Conservation (phyloP, 2,113 vertebrate species). For the Vimba vimba region DNA sequence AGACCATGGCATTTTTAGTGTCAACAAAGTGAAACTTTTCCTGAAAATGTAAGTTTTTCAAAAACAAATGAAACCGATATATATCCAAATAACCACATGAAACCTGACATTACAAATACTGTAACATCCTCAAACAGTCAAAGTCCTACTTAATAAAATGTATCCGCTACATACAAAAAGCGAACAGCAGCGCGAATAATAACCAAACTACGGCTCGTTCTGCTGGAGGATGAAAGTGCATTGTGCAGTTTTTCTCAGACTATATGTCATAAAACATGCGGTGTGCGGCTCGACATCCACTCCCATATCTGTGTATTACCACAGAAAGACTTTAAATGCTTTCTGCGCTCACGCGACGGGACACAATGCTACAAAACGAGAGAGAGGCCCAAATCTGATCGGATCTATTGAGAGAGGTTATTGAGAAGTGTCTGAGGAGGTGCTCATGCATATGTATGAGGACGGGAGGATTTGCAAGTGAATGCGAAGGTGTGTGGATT, state of each 20-base stretch:
- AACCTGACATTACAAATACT: not conserved
- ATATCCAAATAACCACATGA: not conserved
- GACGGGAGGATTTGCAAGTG: conserved; percentile 86
- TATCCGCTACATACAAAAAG: not conserved
- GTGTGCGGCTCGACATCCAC: conserved; percentile 49
- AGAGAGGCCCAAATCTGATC: conserved; percentile 65
- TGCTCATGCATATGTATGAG: conserved; percentile 94
- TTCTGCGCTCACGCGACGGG: conserved; percentile 58
- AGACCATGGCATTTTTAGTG: not conserved
- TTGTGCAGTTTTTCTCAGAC: not conserved
- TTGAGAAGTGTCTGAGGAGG: conserved; percentile 77
- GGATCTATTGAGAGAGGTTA: conserved; percentile 68
- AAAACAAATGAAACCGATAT: not conserved
- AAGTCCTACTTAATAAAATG: not conserved
- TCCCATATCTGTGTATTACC: conserved; percentile 56
- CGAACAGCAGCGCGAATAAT: not conserved
- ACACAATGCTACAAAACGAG: conserved; percentile 64
- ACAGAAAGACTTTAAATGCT: conserved; percentile 49
- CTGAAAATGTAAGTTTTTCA: not conserved
- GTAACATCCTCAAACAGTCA: not conserved
- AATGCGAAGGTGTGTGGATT: conserved; percentile 92
- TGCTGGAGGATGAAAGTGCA: not conserved
- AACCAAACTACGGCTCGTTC: not conserved
- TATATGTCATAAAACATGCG: conserved; percentile 10
- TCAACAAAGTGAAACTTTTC: not conserved